Evolutionary conservation across 2,888 invertebrate genomes (phyloP), one percentile per base, ranked within the genome.

Genomic region (Mongoloraphidia duomilia): DNA sequence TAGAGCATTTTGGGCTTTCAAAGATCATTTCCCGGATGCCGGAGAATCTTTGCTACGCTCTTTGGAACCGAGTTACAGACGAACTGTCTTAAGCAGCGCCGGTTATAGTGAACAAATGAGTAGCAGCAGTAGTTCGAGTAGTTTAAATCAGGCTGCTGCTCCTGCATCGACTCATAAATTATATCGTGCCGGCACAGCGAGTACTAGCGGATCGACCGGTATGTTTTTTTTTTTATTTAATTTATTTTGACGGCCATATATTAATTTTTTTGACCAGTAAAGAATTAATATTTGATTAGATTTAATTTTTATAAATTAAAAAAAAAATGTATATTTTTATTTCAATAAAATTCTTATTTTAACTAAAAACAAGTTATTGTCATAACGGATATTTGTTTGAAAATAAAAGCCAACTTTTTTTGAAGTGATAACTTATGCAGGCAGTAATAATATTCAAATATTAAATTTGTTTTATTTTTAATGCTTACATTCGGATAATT

Each of bases 1-100:
- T 64, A 89, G 91, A 62, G 89, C 92, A n/a, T 96, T 82, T 69
- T 85, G 86, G 79, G 82, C 84, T 12, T 95, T 91, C 70, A 81
- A 84, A 47, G 82, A 85, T 2, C 88, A 91, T 63, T 96, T 95
- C 70, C 90, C 91, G 0, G 87, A 86, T 2, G 84, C 89, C 58
- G 94, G 94, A 0, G 94, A 95, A 53, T 73, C 76, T 33, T 70
- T 97, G 54, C 78, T 94, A 59, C 77, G 82, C 48, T 80, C 84
- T 0, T 73, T 98, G 45, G 97, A 97, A 63, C 75, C 83, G 2
- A 79, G 74, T 45, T 82, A 84, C 62, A 78, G 83, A 63, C 73
- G 81, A 55, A 76, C 79, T 51, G 63, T 87, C 35, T 65, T 67
- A 56, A 12, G 26, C 26, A 26, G 37, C 9, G 39, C 36, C 14